Evolutionary conservation across 2,888 invertebrate species (phyloP).

Genomic region (Drosophila neonasuta): DNA sequence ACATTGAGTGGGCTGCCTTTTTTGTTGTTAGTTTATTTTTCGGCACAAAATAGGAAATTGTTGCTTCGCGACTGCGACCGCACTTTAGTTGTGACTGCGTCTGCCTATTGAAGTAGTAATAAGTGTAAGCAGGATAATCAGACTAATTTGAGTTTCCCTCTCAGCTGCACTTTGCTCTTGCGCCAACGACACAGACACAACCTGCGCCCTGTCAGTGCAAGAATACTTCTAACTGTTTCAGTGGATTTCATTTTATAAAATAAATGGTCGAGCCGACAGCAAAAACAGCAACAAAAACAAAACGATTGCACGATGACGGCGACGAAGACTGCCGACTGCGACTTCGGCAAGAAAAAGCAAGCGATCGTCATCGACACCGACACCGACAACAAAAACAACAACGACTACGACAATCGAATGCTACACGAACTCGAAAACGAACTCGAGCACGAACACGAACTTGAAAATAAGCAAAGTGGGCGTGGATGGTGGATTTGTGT

Average conservation of each 20-base stretch:
- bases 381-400: slow-evolving; percentile 12
- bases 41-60: slow-evolving; percentile 13
- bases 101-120: not conserved
- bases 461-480: slow-evolving; percentile 32
- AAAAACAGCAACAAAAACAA: slow-evolving; percentile 17
- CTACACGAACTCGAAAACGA: slow-evolving; percentile 13
- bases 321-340: slow-evolving; percentile 7
- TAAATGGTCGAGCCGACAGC: slow-evolving; percentile 37
- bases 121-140: slow-evolving; percentile 12
- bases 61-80: slow-evolving; percentile 9
- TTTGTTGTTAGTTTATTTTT: not conserved
- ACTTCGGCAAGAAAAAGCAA: slow-evolving; percentile 24
- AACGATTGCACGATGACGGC: slow-evolving; percentile 23
- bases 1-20: slow-evolving; percentile 18
- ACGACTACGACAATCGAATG: slow-evolving; percentile 19
- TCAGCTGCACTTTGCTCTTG: slow-evolving; percentile 34
- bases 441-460: slow-evolving; percentile 8
- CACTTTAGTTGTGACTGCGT: slow-evolving; percentile 4
- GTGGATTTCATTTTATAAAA: slow-evolving; percentile 65
- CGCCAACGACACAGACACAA: slow-evolving; percentile 60
- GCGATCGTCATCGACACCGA: slow-evolving; percentile 28
- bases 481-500: slow-evolving; percentile 31
- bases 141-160: not conserved
- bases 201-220: slow-evolving; percentile 70
- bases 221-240: slow-evolving; percentile 76